Evolutionary conservation across 2,797 vertebrate species (phyloP).

Genomic region (Ataeniobius toweri): DNA sequence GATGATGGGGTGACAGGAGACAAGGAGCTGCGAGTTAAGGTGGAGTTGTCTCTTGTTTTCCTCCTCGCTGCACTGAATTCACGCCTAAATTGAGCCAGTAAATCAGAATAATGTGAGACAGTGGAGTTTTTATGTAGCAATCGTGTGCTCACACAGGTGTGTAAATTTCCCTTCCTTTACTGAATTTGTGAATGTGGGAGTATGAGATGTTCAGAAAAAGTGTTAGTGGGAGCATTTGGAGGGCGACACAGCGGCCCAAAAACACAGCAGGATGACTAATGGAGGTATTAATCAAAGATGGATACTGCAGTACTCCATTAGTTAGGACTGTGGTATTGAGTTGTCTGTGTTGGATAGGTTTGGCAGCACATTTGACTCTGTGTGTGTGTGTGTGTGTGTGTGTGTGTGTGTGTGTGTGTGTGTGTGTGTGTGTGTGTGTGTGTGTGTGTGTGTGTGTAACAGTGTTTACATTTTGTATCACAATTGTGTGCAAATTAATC

Average conservation of each 20-base stretch:
- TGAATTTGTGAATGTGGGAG: slow-evolving; percentile 29
- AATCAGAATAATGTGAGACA: slow-evolving; percentile 65
- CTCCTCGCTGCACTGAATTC: slow-evolving; percentile 55
- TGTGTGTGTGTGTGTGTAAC: neutral
- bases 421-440: neutral
- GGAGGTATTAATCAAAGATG: slow-evolving; percentile 38
- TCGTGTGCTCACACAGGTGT: slow-evolving; percentile 39
- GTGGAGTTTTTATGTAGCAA: slow-evolving; percentile 45
- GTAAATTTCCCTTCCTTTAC: slow-evolving; percentile 13
- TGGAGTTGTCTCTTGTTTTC: slow-evolving; percentile 62
- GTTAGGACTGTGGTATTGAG: slow-evolving; percentile 23
- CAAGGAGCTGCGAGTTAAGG: slow-evolving; percentile 38
- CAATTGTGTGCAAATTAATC: neutral
- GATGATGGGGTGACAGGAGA: slow-evolving; percentile 63
- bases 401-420: too few species aligned
- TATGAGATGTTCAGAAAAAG: neutral
- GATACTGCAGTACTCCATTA: slow-evolving; percentile 22
- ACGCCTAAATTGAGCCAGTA: slow-evolving; percentile 59
- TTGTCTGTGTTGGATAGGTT: slow-evolving; percentile 45
- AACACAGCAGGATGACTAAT: slow-evolving; percentile 49
- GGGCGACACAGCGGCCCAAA: slow-evolving; percentile 36
- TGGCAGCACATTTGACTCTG: slow-evolving; percentile 1
- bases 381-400: too few species aligned
- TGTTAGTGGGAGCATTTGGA: neutral
- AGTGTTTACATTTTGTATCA: neutral